Evolutionary conservation across 2,888 invertebrate species (phyloP).

Genomic region (Aphidius colemani): DNA sequence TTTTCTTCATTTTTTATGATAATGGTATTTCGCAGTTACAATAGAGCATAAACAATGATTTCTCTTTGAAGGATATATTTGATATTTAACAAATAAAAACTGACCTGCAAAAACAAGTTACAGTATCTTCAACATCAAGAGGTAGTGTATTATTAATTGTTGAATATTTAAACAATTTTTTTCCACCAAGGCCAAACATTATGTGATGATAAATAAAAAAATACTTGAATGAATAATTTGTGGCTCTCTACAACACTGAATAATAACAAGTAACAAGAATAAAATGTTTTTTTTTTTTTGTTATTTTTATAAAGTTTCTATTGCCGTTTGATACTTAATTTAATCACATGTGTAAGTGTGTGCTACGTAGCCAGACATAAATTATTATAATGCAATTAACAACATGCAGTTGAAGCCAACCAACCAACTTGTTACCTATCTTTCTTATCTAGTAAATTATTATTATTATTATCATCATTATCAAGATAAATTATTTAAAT

Average conservation of each 20-base stretch:
- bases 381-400: no score
- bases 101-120: conserved; percentile 83
- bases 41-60: background rate
- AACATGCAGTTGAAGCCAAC: no score
- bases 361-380: no score
- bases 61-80: background rate
- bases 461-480: background rate
- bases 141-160: conserved; percentile 64
- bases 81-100: conserved; percentile 28
- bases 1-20: conserved; percentile 5
- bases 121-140: conserved; percentile 72
- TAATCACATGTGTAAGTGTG: background rate
- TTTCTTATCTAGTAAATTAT: conserved; percentile 5
- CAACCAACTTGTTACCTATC: no score
- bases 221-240: no score
- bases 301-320: no score
- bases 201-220: background rate
- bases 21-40: no score
- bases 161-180: conserved; percentile 55
- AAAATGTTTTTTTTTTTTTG: no score
- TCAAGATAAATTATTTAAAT: conserved; percentile 4
- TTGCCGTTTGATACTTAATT: no score
- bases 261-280: no score
- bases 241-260: no score
- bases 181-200: conserved; percentile 40